A percentile compares a stretch with the other conserved stretches of the same genome.
Evolutionary conservation across 1,140 invertebrate genomes (phyloP).

Genomic region (Caenorhabditis latens): DNA sequence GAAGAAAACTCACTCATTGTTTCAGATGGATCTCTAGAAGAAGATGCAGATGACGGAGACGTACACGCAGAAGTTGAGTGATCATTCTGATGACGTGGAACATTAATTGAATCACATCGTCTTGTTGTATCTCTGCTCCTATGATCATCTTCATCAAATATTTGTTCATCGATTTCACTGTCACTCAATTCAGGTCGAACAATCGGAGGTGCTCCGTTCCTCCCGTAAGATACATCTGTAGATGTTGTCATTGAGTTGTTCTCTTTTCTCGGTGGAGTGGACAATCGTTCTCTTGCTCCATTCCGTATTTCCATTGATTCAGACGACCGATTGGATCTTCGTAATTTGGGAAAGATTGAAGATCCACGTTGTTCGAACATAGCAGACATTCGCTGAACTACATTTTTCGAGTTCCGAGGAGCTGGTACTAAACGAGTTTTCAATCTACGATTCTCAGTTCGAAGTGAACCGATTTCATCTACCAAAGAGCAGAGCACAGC

Average conservation of each 20-base stretch:
- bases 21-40: conserved; percentile 59
- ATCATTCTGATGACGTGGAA: conserved; percentile 31
- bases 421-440: conserved; percentile 60
- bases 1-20: conserved; percentile 58
- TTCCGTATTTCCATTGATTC: conserved; percentile 54
- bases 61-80: conserved; percentile 61
- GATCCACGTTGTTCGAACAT: conserved; percentile 58
- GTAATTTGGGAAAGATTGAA: conserved; percentile 56
- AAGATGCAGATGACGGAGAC: conserved; percentile 63
- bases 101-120: conserved; percentile 54
- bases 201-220: conserved; percentile 58
- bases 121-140: conserved; percentile 13
- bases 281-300: conserved; percentile 60
- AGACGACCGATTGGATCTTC: conserved; percentile 44
- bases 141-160: conserved; percentile 60
- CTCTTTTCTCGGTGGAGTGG: conserved; percentile 57
- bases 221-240: conserved; percentile 63
- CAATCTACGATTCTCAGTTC: conserved; percentile 64
- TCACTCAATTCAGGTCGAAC: conserved; percentile 65
- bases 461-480: conserved; percentile 64
- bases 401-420: conserved; percentile 51
- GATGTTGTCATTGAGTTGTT: conserved; percentile 61
- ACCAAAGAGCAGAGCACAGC: conserved; percentile 64
- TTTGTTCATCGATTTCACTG: conserved; percentile 63
- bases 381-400: conserved; percentile 62